These are phyloP conservation scores for Nesidiocoris tenuis DNA, from an alignment of 2,888 invertebrate species.

Conservation along the genomic window DNA sequence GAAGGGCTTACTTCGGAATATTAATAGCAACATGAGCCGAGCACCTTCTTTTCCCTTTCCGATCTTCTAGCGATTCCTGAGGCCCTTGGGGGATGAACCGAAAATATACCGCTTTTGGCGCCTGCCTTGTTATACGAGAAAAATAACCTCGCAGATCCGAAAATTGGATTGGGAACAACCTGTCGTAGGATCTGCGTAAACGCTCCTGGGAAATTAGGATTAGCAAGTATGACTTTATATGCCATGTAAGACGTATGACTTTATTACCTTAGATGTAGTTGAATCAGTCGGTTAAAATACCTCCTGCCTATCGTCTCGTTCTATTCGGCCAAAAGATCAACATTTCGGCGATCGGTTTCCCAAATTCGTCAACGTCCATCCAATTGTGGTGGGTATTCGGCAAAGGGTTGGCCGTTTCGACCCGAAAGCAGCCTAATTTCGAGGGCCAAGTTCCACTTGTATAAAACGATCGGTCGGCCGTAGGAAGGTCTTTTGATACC, in stretches of 20 bases:
- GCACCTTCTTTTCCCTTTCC: not conserved
- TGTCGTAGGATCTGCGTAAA: not conserved
- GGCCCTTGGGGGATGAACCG: not conserved
- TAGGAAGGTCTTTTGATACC: conserved; percentile 9
- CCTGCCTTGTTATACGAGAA: too few species aligned
- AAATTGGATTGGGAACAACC: too few species aligned
- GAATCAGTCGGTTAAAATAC: too few species aligned
- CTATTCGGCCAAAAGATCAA: too few species aligned
- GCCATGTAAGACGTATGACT: too few species aligned
- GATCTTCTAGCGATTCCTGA: not conserved
- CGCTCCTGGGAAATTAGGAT: not conserved
- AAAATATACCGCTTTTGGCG: not conserved
- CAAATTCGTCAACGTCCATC: too few species aligned
- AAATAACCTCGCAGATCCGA: not conserved
- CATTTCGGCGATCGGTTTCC: too few species aligned
- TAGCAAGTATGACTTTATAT: too few species aligned
- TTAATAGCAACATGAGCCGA: conserved; percentile 30
- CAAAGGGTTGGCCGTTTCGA: not conserved
- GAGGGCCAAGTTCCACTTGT: not conserved
- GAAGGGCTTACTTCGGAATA: conserved; percentile 23
- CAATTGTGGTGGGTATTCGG: too few species aligned
- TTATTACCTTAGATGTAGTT: too few species aligned
- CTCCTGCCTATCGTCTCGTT: too few species aligned
- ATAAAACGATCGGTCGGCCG: not conserved
- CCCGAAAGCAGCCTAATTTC: not conserved